phyloP scores from a whole-genome alignment of 2,797 vertebrate genomes.

The Lophotriccus pileatus region DNA sequence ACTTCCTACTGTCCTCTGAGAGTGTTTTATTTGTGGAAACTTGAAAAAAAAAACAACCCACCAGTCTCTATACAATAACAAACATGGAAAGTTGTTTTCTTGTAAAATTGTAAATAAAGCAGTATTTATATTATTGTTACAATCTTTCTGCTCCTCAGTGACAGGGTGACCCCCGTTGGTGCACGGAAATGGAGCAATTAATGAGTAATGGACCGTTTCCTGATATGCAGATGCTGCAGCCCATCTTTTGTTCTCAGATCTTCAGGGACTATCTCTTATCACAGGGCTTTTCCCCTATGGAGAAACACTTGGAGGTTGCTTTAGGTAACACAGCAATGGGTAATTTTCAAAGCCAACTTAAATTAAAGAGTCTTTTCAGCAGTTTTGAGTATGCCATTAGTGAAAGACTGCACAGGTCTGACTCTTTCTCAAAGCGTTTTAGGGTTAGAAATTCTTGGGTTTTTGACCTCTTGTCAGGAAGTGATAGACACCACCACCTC shows the following conservation, averaged over 20 bases:
- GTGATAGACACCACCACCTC: not conserved
- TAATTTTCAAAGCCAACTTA: slow-evolving; percentile 10
- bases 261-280: slow-evolving; percentile 35
- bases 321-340: slow-evolving; percentile 48
- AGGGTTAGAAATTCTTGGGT: not conserved
- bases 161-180: not conserved
- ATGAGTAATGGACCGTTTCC: slow-evolving; percentile 28
- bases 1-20: not conserved
- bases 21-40: not conserved
- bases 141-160: not conserved
- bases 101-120: slow-evolving; percentile 37
- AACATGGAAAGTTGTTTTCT: slow-evolving; percentile 12
- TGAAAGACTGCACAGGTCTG: not conserved
- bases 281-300: not conserved
- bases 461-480: not conserved
- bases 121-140: slow-evolving; percentile 13
- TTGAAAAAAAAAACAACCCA: accelerated
- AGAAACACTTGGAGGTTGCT: slow-evolving; percentile 59
- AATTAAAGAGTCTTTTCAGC: slow-evolving; percentile 34
- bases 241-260: slow-evolving; percentile 34
- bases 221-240: not conserved
- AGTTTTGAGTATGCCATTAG: slow-evolving; percentile 4
- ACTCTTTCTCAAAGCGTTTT: not conserved
- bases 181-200: slow-evolving; percentile 46
- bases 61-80: not conserved